Evolutionary conservation across 2,113 vertebrate species (phyloP), one percentile per base, ranked within the genome.

Genomic region (Athene cunicularia): DNA sequence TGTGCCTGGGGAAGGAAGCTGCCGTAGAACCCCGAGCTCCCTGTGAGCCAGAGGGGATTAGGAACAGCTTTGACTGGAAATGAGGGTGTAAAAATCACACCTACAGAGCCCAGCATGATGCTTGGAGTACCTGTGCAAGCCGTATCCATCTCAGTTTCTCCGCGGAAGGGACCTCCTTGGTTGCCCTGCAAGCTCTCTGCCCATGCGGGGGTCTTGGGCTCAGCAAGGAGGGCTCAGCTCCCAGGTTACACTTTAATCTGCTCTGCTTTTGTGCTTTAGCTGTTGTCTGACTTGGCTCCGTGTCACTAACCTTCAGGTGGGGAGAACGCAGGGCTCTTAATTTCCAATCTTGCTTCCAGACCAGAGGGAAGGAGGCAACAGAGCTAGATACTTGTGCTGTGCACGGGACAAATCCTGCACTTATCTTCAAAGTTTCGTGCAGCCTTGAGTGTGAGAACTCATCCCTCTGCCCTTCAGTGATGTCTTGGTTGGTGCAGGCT

Each of bases 61-160:
- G 68, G 24, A 37, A 1, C 18, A 72, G 28, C 56, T 94, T 73
- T 80, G 66, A 12, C 14, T 56, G 15, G 39, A 28, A 82, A 81
- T 26, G 4, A 26, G 27, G 11, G 9, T 27, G 39, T 53, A 8
- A 83, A 73, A 82, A 50, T 53, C 18, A 60, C 14, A 18, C 2
- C 1, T 26, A 3, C 21, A 37, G 49, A 49, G 49, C 22, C 12
- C 14, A 13, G 8, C 2, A 5, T 2, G 2, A 15, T 67, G 39
- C 28, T 85, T 47, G 71, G 33, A 49, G 64, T 6, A 5, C 24
- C 33, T 59, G 12, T 23, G n/a, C 52, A 26, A 80, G n/a, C 30
- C 86, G 18, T 9, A 23, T 72, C 60, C 56, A 22, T 55, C 73
- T 52, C 6, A 2, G 3, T 9, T 83, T 87, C 50, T 45, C 27